Base-by-base conservation (phyloP, 2,888 invertebrate genomes). In the Nasonia oneida region DNA sequence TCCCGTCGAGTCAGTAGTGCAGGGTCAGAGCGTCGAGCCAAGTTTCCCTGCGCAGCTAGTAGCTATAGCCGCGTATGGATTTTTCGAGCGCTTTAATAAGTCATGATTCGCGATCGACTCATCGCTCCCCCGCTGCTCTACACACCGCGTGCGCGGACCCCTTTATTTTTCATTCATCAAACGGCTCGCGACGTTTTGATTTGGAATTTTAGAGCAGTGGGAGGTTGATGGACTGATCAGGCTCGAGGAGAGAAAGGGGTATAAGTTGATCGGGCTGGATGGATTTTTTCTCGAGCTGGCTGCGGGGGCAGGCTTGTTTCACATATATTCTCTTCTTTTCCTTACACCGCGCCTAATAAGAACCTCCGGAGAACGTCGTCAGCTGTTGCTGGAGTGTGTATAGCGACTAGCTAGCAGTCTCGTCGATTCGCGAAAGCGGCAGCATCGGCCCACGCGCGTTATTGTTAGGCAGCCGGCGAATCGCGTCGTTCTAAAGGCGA, bases 1-100 rank as follows among this genome's bases (percentile, higher is more conserved):
- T 23, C 23, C 23, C 23, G 23, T 23, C 23, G 23, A 23, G 23
- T 23, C 23, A 23, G 29, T 29, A 80, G 86, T 76, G 76, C 83
- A 86, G 83, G 86, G 86, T 83, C 83, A 85, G 71, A 39, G 18
- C 8, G 18, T 10, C 73, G 23, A 73, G 42, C 70, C 70, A 70
- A 39, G 71, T 71, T 70, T 70, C 2, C 37, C 71, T 15, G 14
- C 33, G 18, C 18, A 61, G 47, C 29, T 1, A 47, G 47, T 12
- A 12, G 47, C 42, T 39, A 39, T 37, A 70, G 14, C 2, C 14
- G 18, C n/a, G 2, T 42, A 67, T 67, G 33, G 67, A 67, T 67
- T 67, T 53, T 50, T 77, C 75, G 61, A 75, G 81, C 23, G 29
- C 3, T 10, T 81, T 61, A 71, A 81, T 47, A 73, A 73, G 14